phyloP scores from a whole-genome alignment of 64 coral and sea anemone species.

The Trachythela sp. region DNA sequence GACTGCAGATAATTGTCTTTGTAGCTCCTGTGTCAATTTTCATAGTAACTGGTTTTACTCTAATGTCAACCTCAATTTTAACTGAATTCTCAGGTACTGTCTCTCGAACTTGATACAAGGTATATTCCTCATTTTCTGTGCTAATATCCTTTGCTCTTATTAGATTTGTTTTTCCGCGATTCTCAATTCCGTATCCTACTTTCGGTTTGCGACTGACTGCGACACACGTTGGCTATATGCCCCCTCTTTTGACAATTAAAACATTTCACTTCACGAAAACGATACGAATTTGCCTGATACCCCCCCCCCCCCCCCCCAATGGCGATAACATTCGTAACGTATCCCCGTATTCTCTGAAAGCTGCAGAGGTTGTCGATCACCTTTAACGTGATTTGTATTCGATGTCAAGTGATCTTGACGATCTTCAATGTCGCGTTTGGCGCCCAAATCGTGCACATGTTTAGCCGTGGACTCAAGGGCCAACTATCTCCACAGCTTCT shows the following conservation, averaged over 20 bases:
- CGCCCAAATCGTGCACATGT: no score
- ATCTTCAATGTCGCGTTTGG: no score
- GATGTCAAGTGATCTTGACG: no score
- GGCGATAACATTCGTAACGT: no score
- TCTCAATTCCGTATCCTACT: no score
- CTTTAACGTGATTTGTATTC: no score
- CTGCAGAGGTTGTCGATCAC: neutral
- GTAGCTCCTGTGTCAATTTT: constrained; percentile 41
- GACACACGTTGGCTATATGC: neutral
- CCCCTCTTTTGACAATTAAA: neutral
- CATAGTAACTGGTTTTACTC: neutral
- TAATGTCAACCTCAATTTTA: no score
- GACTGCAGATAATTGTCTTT: constrained; percentile 29
- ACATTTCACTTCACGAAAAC: neutral
- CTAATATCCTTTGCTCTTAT: neutral
- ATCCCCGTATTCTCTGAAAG: no score
- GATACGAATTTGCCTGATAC: neutral
- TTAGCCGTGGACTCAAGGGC: neutral
- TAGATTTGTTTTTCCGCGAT: neutral
- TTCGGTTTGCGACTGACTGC: neutral
- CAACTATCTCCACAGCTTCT: neutral
- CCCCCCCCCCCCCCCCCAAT: neutral
- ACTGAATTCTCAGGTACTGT: neutral
- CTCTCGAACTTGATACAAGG: neutral
- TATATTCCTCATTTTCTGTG: neutral